Evolutionary conservation across 2,888 invertebrate species (phyloP).

Genomic region (Kryphioiulus occultus): DNA sequence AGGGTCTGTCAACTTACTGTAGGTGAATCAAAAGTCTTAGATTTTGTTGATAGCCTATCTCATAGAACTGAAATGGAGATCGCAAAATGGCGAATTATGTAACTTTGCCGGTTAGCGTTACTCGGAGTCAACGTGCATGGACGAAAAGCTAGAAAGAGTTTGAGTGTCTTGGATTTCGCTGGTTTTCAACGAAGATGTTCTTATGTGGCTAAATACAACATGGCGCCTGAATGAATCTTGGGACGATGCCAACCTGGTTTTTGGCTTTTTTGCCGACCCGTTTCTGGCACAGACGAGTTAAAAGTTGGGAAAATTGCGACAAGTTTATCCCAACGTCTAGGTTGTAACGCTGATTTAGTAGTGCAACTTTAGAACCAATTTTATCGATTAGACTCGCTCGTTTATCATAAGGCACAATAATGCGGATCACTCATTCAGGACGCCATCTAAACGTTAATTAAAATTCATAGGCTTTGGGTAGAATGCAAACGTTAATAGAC

Average conservation of each 20-base stretch:
- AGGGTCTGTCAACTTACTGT: too few species aligned
- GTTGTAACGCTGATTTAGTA: constrained; percentile 13
- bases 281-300: background rate
- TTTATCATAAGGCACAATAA: background rate
- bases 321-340: background rate
- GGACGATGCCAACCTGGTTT: background rate
- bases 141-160: background rate
- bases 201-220: constrained; percentile 23
- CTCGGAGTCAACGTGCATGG: too few species aligned
- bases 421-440: constrained; percentile 1
- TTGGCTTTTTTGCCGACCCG: background rate
- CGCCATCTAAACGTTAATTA: background rate
- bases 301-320: background rate
- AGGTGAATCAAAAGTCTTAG: too few species aligned
- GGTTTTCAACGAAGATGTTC: background rate
- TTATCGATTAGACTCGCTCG: constrained; percentile 2
- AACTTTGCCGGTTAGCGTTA: too few species aligned
- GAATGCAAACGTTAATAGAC: constrained; percentile 16
- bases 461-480: background rate
- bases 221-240: constrained; percentile 2
- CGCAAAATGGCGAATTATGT: background rate
- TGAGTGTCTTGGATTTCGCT: background rate
- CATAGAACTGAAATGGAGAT: too few species aligned
- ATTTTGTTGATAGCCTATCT: too few species aligned
- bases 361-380: constrained; percentile 12